Evolutionary conservation across 2,113 vertebrate species (phyloP).

Genomic region (Corapipo altera): DNA sequence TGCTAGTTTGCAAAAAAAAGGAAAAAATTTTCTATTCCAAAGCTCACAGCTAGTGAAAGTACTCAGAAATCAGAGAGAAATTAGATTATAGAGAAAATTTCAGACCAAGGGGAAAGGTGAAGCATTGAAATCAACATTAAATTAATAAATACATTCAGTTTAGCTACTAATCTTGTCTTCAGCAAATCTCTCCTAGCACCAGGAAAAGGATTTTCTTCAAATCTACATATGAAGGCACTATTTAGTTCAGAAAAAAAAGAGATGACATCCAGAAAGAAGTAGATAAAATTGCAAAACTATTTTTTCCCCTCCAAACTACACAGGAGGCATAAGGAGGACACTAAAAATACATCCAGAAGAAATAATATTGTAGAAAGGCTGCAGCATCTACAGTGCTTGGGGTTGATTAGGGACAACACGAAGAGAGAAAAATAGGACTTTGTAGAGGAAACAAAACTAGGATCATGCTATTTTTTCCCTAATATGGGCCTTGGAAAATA

Average conservation of each 20-base stretch:
- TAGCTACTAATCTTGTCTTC: not conserved
- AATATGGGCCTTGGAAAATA: not conserved
- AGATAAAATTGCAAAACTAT: not conserved
- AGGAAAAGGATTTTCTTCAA: not conserved
- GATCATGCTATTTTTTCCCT: not conserved
- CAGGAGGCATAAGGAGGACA: not conserved
- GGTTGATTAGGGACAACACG: fast-evolving
- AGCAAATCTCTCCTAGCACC: not conserved
- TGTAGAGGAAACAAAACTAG: not conserved
- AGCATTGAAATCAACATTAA: not conserved
- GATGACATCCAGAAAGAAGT: not conserved
- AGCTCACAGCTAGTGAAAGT: not conserved
- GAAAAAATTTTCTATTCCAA: not conserved
- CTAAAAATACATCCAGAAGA: not conserved
- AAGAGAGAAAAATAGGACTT: not conserved
- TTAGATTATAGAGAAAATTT: not conserved
- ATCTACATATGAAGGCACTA: not conserved
- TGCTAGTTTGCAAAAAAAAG: not conserved
- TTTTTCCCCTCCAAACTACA: not conserved
- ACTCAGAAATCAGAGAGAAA: not conserved
- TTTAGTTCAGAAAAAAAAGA: not conserved
- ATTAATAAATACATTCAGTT: not conserved
- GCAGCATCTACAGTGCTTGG: not conserved
- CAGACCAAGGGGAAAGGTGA: not conserved
- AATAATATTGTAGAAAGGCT: not conserved